These are phyloP conservation scores for Caenorhabditis brenneri DNA, from an alignment of 1,140 invertebrate genomes.

Conservation along the genomic window DNA sequence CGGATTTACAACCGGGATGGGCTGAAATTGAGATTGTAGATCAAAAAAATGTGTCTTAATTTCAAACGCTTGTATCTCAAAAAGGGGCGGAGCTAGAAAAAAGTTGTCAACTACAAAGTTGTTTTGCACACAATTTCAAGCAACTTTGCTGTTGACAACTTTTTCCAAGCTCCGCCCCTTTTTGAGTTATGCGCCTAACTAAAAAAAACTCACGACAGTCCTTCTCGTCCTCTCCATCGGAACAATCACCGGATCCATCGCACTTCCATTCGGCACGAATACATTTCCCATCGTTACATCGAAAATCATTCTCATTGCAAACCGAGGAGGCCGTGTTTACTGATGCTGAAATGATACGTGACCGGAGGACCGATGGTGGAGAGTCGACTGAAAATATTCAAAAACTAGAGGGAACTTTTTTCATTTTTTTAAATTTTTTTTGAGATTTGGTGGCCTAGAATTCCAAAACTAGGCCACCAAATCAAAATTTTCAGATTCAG, in stretches of 20 bases:
- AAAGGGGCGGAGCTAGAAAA: too few relatives aligned
- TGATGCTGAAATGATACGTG: slow-evolving; percentile 28
- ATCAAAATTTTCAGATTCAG: too few relatives aligned
- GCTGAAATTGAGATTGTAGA: slow-evolving; percentile 64
- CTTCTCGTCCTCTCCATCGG: slow-evolving; percentile 64
- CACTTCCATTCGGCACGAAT: slow-evolving; percentile 74
- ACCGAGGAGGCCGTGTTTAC: slow-evolving; percentile 29
- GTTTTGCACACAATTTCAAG: too few relatives aligned
- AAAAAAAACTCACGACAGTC: slow-evolving; percentile 65
- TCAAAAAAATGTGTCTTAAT: too few relatives aligned
- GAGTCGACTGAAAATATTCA: slow-evolving; percentile 26
- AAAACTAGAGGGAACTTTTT: not conserved
- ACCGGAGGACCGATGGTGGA: slow-evolving; percentile 33
- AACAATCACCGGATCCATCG: slow-evolving; percentile 74
- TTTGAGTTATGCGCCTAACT: too few relatives aligned
- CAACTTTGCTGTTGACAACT: too few relatives aligned
- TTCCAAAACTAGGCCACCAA: too few relatives aligned
- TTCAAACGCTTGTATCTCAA: too few relatives aligned
- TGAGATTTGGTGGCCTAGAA: too few relatives aligned
- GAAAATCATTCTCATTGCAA: slow-evolving; percentile 66
- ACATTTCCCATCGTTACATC: slow-evolving; percentile 74
- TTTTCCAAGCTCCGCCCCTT: too few relatives aligned
- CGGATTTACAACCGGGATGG: slow-evolving; percentile 69
- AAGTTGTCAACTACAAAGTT: too few relatives aligned
- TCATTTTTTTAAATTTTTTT: too few relatives aligned